A percentile compares a stretch with the other conserved stretches of the same genome.
Evolutionary conservation across 2,888 invertebrate genomes (phyloP).

Genomic region (Epistrophella euchroma): DNA sequence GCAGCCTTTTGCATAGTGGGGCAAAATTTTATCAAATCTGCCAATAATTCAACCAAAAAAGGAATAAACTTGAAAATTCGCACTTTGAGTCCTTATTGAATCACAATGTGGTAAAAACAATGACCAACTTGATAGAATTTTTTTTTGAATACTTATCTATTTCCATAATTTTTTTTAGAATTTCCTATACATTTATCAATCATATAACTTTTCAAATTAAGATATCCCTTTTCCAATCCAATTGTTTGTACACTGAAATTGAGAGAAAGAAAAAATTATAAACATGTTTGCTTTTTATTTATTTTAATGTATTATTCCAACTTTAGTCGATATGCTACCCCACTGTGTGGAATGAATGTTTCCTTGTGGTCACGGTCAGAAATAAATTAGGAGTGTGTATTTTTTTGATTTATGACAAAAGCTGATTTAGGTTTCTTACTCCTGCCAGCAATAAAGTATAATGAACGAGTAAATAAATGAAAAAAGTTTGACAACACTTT

Average conservation of each 20-base stretch:
- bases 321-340: no score
- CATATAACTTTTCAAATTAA: no score
- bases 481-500: background rate
- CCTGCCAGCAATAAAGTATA: background rate
- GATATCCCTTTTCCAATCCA: no score
- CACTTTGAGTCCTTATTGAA: background rate
- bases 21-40: background rate
- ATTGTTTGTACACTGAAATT: no score
- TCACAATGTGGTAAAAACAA: background rate
- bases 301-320: background rate
- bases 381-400: conserved; percentile 40
- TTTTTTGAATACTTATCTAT: no score
- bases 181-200: no score
- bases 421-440: background rate
- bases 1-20: background rate
- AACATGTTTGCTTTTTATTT: no score
- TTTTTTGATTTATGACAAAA: conserved; percentile 38
- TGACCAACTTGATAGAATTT: no score
- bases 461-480: conserved; percentile 9
- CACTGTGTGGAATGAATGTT: conserved; percentile 1
- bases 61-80: background rate
- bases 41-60: background rate
- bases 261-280: background rate
- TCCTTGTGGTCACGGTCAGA: conserved; percentile 51
- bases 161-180: no score